Percentiles rank a stretch among this genome's conserved stretches.
Conservation (phyloP, 2,113 vertebrate species). For the Callospermophilus lateralis region DNA sequence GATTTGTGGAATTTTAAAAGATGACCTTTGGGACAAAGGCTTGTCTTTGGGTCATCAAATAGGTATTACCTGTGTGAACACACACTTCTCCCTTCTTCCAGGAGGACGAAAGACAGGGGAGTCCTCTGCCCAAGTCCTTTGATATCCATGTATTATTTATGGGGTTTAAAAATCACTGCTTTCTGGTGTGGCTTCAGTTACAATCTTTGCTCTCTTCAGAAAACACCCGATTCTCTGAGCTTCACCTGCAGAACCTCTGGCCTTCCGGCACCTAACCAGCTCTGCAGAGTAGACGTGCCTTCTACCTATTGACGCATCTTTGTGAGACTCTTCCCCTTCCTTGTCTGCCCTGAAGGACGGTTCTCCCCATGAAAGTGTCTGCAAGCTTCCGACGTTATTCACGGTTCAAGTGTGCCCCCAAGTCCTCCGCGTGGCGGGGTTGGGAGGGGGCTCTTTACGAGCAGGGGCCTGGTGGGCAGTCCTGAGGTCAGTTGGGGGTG, state of each 20-base stretch:
- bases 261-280: background rate
- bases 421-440: background rate
- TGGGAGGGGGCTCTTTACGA: background rate
- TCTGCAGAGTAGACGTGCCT: background rate
- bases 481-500: too few relatives aligned
- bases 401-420: too few relatives aligned
- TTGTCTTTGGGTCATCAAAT: background rate
- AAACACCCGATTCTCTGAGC: background rate
- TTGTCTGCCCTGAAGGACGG: background rate
- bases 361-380: background rate
- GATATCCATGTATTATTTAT: conserved; percentile 53
- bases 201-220: background rate
- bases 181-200: background rate
- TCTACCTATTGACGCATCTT: background rate
- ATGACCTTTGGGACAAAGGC: background rate
- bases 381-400: background rate
- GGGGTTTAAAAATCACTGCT: background rate
- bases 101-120: background rate
- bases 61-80: background rate
- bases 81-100: background rate
- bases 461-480: background rate
- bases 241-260: background rate
- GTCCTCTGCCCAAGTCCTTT: conserved; percentile 45
- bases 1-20: background rate
- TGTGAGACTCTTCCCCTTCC: background rate